Evolutionary conservation across 1,140 invertebrate species (phyloP).

Genomic region (Wasmannia auropunctata): DNA sequence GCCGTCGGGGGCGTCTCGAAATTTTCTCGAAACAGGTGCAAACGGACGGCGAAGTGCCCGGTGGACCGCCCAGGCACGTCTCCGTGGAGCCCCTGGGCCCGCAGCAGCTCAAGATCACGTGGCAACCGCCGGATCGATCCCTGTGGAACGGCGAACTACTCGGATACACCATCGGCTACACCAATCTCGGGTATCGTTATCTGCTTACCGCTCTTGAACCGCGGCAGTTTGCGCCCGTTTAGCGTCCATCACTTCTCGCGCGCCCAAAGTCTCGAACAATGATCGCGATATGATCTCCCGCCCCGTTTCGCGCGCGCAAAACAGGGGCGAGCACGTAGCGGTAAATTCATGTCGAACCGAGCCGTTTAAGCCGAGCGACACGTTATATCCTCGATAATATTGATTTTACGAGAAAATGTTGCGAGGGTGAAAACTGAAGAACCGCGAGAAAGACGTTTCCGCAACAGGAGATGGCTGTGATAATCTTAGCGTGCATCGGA

Average conservation of each 20-base stretch:
- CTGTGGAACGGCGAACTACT: conserved; percentile 87
- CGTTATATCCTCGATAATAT: not conserved
- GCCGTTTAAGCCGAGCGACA: not conserved
- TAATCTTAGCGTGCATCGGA: not conserved
- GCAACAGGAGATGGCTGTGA: not conserved
- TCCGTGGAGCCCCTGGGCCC: conserved; percentile 86
- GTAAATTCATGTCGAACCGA: not conserved
- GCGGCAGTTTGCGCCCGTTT: conserved; percentile 15
- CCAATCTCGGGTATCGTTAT: conserved; percentile 81
- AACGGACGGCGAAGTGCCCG: conserved; percentile 88
- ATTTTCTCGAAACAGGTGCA: conserved; percentile 79
- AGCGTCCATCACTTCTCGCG: conserved; percentile 5
- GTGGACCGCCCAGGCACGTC: conserved; percentile 86
- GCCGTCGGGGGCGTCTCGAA: conserved; percentile 41
- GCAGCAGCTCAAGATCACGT: conserved; percentile 87
- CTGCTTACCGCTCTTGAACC: conserved; percentile 62
- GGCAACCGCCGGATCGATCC: conserved; percentile 87
- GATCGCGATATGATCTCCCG: conserved; percentile 34
- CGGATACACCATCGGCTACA: conserved; percentile 88
- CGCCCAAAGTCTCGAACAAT: conserved; percentile 21
- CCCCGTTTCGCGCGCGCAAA: not conserved
- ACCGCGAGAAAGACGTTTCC: not conserved
- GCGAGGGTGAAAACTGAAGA: not conserved
- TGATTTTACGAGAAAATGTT: not conserved
- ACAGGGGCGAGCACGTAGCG: not conserved